Evolutionary conservation across 2,113 vertebrate genomes (phyloP).

Genomic region (Stictonetta naevosa): DNA sequence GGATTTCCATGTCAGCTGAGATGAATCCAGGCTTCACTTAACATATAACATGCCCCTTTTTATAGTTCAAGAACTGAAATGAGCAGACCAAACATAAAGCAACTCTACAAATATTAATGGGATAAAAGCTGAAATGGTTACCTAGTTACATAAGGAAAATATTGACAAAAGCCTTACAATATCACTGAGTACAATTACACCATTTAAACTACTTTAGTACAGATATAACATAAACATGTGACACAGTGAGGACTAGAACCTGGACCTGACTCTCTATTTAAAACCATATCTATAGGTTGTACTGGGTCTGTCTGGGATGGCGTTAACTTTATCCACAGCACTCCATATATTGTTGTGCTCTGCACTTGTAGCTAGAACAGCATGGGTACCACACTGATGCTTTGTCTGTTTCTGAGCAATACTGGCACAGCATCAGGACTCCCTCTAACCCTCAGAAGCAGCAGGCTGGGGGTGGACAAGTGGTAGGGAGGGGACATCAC

Average conservation of each 20-base stretch:
- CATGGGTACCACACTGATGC: no score
- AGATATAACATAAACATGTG: not conserved
- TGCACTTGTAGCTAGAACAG: no score
- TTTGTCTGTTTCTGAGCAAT: no score
- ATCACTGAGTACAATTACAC: not conserved
- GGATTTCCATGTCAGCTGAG: not conserved
- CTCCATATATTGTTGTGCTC: no score
- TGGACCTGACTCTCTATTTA: not conserved
- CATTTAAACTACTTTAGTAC: not conserved
- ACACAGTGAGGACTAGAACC: not conserved
- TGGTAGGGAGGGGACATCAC: no score
- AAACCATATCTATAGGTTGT: no score
- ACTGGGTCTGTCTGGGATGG: no score
- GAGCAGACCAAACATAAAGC: not conserved
- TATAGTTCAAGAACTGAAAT: not conserved
- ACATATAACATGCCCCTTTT: not conserved
- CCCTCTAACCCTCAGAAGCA: no score
- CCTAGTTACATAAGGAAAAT: not conserved
- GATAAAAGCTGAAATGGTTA: not conserved
- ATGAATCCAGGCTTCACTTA: not conserved
- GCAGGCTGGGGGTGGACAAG: no score
- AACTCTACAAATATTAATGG: not conserved
- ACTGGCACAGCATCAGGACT: no score
- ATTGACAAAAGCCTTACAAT: not conserved
- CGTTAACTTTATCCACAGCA: no score